Base-by-base conservation (phyloP, 2,888 invertebrate genomes). In the Lepidocyrtinus sp. region DNA sequence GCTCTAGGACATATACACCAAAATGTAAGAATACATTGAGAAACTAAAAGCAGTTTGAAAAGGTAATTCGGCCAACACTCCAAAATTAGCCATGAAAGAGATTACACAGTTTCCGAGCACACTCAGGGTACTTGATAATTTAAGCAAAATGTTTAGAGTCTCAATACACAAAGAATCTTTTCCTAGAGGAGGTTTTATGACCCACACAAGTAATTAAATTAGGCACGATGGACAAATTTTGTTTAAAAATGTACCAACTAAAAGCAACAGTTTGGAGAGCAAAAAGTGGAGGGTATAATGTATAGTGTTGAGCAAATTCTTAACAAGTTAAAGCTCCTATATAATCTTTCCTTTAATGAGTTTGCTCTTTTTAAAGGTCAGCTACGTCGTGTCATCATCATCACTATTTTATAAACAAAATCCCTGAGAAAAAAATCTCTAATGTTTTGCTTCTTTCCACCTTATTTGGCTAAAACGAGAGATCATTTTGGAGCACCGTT, bases 141-240 rank as follows among this genome's bases (percentile, higher is more conserved):
- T 36, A n/a, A n/a, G n/a, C 36, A 36, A 36, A 36, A 36, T 36
- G 36, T 12, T 9, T 5, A 9, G 36, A n/a, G 55, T 59, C 19
- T 22, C 7, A 19, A 59, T 36, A 36, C 59, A 59, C 59, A 21
- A 36, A 7, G 36, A 36, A 22, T 19, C 62, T 36, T 65, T 24
- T n/a, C n/a, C n/a, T n/a, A n/a, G n/a, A n/a, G n/a, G n/a, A n/a
- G n/a, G n/a, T n/a, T n/a, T 65, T n/a, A 26, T 15, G 65, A 36
- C 65, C 7, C 27, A 9, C 27, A 27, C 65, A 19, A 65, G 65
- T 65, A 65, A 65, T 65, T 65, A 65, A 65, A 65, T 65, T 65
- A 65, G 27, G 65, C 21, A 65, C 9, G 21, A 5, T 17, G 27
- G 24, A 21, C 5, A 21, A 22, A 62, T 36, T 12, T 36, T 36